These are phyloP conservation scores for Lepidotrigona ventralis DNA, from an alignment of 1,140 invertebrate species.

Conservation along the genomic window DNA sequence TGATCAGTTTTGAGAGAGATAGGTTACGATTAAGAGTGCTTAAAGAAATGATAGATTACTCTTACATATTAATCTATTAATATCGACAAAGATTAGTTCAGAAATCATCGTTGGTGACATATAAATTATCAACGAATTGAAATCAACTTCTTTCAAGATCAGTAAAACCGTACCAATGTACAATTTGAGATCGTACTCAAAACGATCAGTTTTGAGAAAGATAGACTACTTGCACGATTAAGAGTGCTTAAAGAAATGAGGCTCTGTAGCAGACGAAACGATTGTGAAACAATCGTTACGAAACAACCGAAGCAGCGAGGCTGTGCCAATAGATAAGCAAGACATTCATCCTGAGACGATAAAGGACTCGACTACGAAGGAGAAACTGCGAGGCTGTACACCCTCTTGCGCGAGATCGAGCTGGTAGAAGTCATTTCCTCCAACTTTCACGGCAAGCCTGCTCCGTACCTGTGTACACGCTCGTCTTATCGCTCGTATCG, in stretches of 20 bases:
- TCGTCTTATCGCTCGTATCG: constrained; percentile 38
- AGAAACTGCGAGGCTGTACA: neutral
- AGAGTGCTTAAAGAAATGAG: neutral
- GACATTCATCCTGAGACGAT: constrained; percentile 17
- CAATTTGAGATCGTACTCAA: no score
- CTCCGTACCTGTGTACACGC: constrained; percentile 36
- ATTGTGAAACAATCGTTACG: neutral
- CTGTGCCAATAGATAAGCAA: constrained; percentile 14
- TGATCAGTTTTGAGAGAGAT: no score
- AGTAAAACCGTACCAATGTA: no score
- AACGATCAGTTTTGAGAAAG: no score
- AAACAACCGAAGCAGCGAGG: constrained; percentile 28
- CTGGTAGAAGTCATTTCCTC: constrained; percentile 21
- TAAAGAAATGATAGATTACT: no score
- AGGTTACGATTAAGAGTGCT: neutral
- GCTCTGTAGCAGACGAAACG: neutral
- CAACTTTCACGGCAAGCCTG: neutral
- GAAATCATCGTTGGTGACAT: no score
- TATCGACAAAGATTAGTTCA: no score
- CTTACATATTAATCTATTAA: no score
- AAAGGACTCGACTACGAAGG: constrained; percentile 4
- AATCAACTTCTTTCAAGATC: no score
- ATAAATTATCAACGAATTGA: no score
- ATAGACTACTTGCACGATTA: no score
- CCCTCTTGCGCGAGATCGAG: neutral